phyloP scores from a whole-genome alignment of 2,113 vertebrate genomes.

The Callipepla squamata region DNA sequence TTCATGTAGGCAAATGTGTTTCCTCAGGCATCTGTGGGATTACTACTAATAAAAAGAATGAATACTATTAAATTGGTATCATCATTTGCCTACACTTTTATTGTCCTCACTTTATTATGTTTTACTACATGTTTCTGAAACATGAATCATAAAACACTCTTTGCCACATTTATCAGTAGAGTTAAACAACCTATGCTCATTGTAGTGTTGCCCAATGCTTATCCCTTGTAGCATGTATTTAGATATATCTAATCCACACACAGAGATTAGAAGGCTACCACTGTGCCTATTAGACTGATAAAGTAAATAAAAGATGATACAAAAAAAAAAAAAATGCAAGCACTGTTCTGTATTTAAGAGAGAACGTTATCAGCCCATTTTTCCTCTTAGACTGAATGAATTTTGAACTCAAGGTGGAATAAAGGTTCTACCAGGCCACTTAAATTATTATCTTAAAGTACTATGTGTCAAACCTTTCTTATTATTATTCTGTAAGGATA shows the following conservation, averaged over 20 bases:
- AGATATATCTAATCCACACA: background rate
- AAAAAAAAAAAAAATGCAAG: background rate
- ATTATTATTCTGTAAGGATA: background rate
- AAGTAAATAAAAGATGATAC: background rate
- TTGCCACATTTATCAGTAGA: background rate
- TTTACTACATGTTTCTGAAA: slow-evolving; percentile 39
- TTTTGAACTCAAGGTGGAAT: background rate
- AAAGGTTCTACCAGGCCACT: background rate
- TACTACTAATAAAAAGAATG: slow-evolving; percentile 53
- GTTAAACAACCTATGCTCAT: background rate
- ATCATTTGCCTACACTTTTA: background rate
- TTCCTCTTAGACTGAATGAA: background rate
- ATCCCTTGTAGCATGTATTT: background rate
- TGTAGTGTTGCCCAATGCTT: background rate
- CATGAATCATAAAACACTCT: background rate
- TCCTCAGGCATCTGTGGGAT: slow-evolving; percentile 56
- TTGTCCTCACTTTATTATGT: background rate
- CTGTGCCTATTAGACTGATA: background rate
- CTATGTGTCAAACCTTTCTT: background rate
- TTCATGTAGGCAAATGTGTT: slow-evolving; percentile 52
- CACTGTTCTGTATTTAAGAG: background rate
- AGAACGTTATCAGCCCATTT: background rate
- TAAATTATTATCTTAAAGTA: background rate
- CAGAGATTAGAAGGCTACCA: background rate
- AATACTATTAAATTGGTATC: background rate